phyloP scores from a whole-genome alignment of 64 coral and sea anemone genomes.

The Porites australiensis region DNA sequence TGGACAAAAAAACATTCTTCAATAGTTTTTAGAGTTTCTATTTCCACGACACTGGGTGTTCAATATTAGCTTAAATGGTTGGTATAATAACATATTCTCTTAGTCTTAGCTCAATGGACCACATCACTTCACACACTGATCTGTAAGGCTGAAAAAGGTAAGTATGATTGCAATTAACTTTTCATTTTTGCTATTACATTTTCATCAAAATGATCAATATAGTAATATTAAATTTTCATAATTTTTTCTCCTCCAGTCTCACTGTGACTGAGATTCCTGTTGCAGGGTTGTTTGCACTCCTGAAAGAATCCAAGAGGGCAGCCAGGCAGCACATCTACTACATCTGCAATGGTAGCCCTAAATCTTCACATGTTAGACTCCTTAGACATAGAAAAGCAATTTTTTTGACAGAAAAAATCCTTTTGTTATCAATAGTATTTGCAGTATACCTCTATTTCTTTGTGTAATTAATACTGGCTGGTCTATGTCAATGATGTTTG shows the following conservation, averaged over 20 bases:
- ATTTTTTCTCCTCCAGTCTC: neutral
- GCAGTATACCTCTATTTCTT: neutral
- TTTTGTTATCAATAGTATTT: neutral
- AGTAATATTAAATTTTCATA: neutral
- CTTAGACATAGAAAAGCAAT: neutral
- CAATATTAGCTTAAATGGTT: neutral
- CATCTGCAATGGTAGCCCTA: neutral
- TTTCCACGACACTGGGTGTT: neutral
- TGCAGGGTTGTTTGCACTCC: neutral
- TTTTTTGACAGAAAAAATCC: neutral
- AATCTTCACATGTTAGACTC: too few species aligned
- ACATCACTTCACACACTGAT: neutral
- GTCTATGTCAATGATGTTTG: neutral
- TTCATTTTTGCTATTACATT: neutral
- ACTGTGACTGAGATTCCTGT: neutral
- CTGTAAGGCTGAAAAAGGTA: neutral
- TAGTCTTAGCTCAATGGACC: neutral
- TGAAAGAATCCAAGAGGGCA: neutral
- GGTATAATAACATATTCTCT: neutral
- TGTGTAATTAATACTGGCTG: neutral
- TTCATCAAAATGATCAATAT: neutral
- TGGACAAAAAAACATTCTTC: neutral
- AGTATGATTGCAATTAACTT: neutral
- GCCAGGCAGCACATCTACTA: neutral
- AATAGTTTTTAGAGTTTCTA: conserved; percentile 10